Evolutionary conservation across 2,113 vertebrate genomes (phyloP), one percentile per base, ranked within the genome.

Genomic region (Saccopteryx leptura): DNA sequence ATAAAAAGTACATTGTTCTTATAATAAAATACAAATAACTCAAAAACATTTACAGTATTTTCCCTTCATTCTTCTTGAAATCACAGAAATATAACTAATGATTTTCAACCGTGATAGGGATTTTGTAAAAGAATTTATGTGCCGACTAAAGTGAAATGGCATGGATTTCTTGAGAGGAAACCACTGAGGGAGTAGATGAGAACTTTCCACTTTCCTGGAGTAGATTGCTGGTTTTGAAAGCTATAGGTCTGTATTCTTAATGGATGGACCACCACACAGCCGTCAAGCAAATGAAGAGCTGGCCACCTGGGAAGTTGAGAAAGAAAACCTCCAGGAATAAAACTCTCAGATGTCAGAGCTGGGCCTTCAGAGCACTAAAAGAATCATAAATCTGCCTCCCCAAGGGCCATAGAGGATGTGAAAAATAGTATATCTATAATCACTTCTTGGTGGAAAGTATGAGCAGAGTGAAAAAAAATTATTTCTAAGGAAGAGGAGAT

Each of bases 261-360:
- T 33, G 56, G 71, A 90, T 76, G 24, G 33, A 65, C 24, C 13
- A 72, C 60, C 56, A 52, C 23, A 81, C 23, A 90, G 54, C 80
- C 81, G 76, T 31, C 39, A 52, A 93, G 75, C 78, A 90, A 96
- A 95, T 76, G 88, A 94, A 60, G 75, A 68, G 18, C 18, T 75
- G 39, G 18, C 33, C 21, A 3, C 79, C 78, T 87, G 54, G 87
- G 90, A 83, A 94, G 92, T 33, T 97, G 87, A 94, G 80, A 94
- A 75, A 68, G 26, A 95, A 91, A 54, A 33, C 65, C 82, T 74
- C 46, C 21, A 79, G 89, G 48, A 92, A 66, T 33, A 78, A 87
- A 80, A 18, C 18, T 52, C 48, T 94, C 48, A 93, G 86, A 86
- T 93, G 68, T 33, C 71, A 9, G 26, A 86, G n/a, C 10, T 79